These are phyloP conservation scores for Troilus luridus DNA, from an alignment of 2,888 invertebrate genomes.

Conservation along the genomic window DNA sequence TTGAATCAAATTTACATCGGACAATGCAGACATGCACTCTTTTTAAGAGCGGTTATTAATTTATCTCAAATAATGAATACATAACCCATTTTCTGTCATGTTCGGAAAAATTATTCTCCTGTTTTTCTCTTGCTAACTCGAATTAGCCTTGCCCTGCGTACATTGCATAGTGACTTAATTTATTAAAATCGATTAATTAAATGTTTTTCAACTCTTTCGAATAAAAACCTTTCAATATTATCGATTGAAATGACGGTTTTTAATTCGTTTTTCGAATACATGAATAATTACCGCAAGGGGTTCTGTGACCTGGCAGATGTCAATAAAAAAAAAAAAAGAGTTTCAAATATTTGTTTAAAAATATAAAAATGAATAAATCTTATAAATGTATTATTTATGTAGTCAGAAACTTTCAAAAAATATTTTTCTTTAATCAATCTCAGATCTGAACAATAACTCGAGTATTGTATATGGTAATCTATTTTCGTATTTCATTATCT, in stretches of 20 bases:
- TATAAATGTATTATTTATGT: neutral
- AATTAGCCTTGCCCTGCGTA: neutral
- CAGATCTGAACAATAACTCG: too few relatives aligned
- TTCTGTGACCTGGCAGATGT: neutral
- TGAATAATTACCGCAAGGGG: neutral
- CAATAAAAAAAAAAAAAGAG: neutral
- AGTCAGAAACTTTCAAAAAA: neutral
- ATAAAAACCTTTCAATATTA: constrained; percentile 22
- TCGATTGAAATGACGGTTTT: constrained; percentile 2
- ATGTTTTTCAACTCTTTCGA: constrained; percentile 9
- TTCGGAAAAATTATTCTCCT: constrained; percentile 31
- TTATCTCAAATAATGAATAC: constrained; percentile 39
- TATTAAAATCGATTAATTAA: constrained; percentile 22
- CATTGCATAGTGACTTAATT: constrained; percentile 6
- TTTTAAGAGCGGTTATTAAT: constrained; percentile 41
- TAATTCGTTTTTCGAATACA: constrained; percentile 18
- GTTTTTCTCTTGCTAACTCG: neutral
- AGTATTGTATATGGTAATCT: too few relatives aligned
- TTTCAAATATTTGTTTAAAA: neutral
- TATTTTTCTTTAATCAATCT: neutral
- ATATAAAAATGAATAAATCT: neutral
- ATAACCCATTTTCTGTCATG: constrained; percentile 43
- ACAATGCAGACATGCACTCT: constrained; percentile 5
- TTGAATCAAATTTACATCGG: constrained; percentile 37
- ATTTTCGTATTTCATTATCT: too few relatives aligned